A percentile compares a stretch with the other conserved stretches of the same genome.
phyloP scores from a whole-genome alignment of 2,113 vertebrate species.

The Crotophaga sulcirostris region DNA sequence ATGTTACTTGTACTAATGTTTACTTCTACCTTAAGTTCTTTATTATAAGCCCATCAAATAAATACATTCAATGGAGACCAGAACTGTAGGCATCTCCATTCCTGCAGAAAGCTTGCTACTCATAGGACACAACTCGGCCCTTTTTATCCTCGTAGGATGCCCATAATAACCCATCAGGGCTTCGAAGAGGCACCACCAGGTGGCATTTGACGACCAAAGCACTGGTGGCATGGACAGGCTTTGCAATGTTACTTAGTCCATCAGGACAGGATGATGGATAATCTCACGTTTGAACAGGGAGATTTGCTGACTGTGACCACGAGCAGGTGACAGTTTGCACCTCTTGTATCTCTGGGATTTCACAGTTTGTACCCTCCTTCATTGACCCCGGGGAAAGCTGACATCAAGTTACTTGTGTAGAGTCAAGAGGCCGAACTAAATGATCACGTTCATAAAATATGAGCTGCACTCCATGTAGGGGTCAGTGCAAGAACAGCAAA shows the following conservation, averaged over 20 bases:
- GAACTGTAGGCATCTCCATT: not conserved
- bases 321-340: too few relatives aligned
- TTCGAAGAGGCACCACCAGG: not conserved
- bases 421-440: not conserved
- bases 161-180: rapidly evolving
- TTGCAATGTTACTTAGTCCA: not conserved
- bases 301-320: not conserved
- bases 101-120: not conserved
- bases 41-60: not conserved
- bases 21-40: not conserved
- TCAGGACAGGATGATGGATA: not conserved
- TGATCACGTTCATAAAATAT: not conserved
- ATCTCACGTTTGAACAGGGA: not conserved
- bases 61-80: not conserved
- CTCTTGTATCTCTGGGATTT: too few relatives aligned
- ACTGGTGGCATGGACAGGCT: not conserved
- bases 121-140: not conserved
- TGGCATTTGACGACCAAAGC: not conserved
- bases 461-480: not conserved
- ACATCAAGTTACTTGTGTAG: not conserved
- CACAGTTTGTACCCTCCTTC: not conserved
- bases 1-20: not conserved
- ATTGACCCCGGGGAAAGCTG: not conserved
- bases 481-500: not conserved
- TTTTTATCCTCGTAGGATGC: not conserved